These are phyloP conservation scores for Aleiodes alternator DNA, from an alignment of 2,888 invertebrate genomes.

Conservation along the genomic window DNA sequence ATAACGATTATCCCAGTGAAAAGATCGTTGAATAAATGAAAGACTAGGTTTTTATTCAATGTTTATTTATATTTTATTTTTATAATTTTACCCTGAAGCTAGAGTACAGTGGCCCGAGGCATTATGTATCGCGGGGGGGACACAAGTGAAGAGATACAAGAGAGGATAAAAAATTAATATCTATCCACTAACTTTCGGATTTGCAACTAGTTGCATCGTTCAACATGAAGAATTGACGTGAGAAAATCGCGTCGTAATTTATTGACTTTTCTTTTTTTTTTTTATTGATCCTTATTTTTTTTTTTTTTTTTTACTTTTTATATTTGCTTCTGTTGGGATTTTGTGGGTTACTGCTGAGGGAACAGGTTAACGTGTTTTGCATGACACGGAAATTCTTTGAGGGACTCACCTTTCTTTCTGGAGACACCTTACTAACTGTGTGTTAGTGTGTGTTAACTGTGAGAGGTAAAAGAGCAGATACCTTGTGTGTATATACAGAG, in stretches of 20 bases:
- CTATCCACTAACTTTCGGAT: conserved; percentile 31
- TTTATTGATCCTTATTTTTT: background rate
- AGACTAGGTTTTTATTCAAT: background rate
- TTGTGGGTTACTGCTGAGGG: background rate
- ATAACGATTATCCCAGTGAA: conserved; percentile 59
- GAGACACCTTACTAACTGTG: conserved; percentile 9
- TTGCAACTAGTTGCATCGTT: conserved; percentile 3
- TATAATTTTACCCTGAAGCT: background rate
- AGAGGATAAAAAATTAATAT: background rate
- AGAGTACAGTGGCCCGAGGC: background rate
- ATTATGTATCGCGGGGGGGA: background rate
- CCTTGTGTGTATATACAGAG: conserved; percentile 15
- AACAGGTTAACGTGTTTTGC: conserved; percentile 39
- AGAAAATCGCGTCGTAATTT: conserved; percentile 13
- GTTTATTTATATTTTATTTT: conserved; percentile 8
- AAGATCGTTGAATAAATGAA: conserved; percentile 20
- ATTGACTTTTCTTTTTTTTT: background rate
- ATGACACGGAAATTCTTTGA: conserved; percentile 41
- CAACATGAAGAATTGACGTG: background rate
- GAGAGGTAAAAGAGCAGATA: background rate
- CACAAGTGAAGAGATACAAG: background rate
- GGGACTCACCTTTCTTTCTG: conserved; percentile 39
- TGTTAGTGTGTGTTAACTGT: conserved; percentile 3
- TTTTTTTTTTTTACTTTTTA: background rate
- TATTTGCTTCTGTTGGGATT: background rate